phyloP scores from a whole-genome alignment of 2,113 vertebrate species.

The Perca fluviatilis region DNA sequence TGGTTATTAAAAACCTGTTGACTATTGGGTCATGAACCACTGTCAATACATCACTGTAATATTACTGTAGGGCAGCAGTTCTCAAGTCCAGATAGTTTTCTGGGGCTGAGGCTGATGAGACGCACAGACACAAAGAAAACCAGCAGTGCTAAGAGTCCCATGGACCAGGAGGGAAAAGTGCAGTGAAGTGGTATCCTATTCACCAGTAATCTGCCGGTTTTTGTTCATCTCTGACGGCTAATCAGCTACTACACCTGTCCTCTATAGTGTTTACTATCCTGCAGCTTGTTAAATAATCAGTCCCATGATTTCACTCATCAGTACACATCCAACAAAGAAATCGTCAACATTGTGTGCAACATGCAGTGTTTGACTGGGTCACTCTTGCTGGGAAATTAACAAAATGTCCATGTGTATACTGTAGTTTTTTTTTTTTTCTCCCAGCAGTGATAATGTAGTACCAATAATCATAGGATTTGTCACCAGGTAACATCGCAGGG shows the following conservation, averaged over 20 bases:
- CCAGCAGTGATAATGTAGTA: background rate
- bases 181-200: background rate
- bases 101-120: background rate
- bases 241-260: conserved; percentile 5
- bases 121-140: background rate
- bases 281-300: background rate
- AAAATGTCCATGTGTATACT: background rate
- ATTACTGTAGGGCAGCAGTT: background rate
- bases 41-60: background rate
- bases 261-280: background rate
- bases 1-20: background rate
- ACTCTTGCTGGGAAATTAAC: background rate
- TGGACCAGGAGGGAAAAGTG: background rate
- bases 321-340: background rate
- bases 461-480: background rate
- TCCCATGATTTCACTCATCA: background rate
- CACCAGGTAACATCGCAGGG: background rate
- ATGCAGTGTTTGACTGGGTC: background rate
- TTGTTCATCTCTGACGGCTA: background rate
- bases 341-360: background rate
- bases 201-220: background rate
- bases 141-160: background rate
- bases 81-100: background rate
- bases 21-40: background rate
- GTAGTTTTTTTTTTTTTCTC: too few relatives aligned